phyloP scores from a whole-genome alignment of 2,888 invertebrate genomes.

The Drosophila formosana region DNA sequence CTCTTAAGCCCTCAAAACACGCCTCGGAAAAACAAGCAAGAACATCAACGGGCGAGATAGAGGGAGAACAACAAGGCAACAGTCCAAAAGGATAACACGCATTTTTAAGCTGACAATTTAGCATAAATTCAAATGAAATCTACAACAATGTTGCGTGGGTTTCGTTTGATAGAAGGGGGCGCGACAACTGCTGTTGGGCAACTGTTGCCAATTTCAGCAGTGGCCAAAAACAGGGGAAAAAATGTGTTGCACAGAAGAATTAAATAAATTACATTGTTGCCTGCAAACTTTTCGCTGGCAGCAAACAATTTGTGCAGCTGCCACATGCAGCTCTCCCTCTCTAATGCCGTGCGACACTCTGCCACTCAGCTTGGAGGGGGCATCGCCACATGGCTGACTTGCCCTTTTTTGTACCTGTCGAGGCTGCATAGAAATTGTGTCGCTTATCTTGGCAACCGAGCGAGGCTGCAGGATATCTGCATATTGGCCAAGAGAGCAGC shows the following conservation, averaged over 20 bases:
- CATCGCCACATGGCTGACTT: slow-evolving; percentile 49
- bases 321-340: slow-evolving; percentile 46
- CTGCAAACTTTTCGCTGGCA: slow-evolving; percentile 68
- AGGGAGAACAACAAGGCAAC: slow-evolving; percentile 28
- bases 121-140: slow-evolving; percentile 77
- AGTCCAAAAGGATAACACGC: slow-evolving; percentile 73
- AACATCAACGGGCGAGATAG: background rate
- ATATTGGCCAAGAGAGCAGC: slow-evolving; percentile 54
- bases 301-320: slow-evolving; percentile 75
- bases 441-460: slow-evolving; percentile 44
- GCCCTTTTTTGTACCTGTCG: slow-evolving; percentile 54
- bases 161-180: background rate
- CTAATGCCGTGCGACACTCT: slow-evolving; percentile 5
- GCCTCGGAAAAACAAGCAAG: slow-evolving; percentile 17
- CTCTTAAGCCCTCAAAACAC: slow-evolving; percentile 39
- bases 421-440: slow-evolving; percentile 48
- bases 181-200: slow-evolving; percentile 51
- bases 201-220: slow-evolving; percentile 67
- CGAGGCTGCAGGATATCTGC: slow-evolving; percentile 36
- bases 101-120: slow-evolving; percentile 73
- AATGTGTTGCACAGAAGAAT: slow-evolving; percentile 52
- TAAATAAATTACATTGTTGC: slow-evolving; percentile 78
- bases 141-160: slow-evolving; percentile 46
- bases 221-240: slow-evolving; percentile 32
- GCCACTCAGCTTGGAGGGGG: background rate